Evolutionary conservation across 1,140 invertebrate genomes (phyloP), one percentile per base, ranked within the genome.

Genomic region (Melitaea cinxia): DNA sequence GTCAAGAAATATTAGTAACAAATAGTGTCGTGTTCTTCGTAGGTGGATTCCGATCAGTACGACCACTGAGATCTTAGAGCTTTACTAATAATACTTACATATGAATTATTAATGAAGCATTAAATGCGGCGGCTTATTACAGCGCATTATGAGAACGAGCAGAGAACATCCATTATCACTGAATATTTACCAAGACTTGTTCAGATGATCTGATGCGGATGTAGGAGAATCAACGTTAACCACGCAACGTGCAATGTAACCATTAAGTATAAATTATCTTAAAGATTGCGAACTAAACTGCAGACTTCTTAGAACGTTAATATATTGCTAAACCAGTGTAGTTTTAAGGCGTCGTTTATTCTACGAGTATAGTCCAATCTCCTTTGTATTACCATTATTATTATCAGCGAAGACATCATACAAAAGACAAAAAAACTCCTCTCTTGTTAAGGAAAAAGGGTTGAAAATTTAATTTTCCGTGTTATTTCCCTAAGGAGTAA

Each of bases 91-190:
- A 82, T 72, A 82, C 75, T 74, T 68, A 75, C 54, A 64, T 70
- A 83, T 85, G 78, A 85, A 83, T 84, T 80, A 84, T 83, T 80
- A 73, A 85, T 82, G 75, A 82, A 72, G 72, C 70, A 73, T 82
- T 81, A 74, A 83, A 75, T 62, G 68, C 68, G 68, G 69, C 73
- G 69, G 75, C 75, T 79, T 80, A 82, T 83, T 84, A 85, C 69
- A 74, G 72, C 65, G 73, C 70, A 72, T 82, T 82, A 80, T 79
- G 70, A 68, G 75, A 80, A 75, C 73, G 75, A 75, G 72, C 71
- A 64, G 71, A 52, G 67, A 73, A 78, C 75, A 79, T 76, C 73
- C 68, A 78, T 85, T 85, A 78, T 75, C 75, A 65, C 70, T 70
- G 80, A 80, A 83, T 87, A 78, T 73, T 67, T 75, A 78, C 75